Evolutionary conservation across 2,888 invertebrate species (phyloP).

Genomic region (Slavum lentiscoides): DNA sequence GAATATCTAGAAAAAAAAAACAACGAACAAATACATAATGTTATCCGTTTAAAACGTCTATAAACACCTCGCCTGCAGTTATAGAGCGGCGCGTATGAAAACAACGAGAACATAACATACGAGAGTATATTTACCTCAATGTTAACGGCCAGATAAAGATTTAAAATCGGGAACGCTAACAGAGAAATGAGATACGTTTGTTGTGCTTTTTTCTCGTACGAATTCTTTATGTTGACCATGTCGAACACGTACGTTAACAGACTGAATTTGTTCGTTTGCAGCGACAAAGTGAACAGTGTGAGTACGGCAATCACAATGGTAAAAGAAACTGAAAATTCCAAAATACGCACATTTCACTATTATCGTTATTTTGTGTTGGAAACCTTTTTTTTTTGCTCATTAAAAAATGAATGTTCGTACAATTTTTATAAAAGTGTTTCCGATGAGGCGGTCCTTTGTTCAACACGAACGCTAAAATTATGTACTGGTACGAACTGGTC

Average conservation of each 20-base stretch:
- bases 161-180: conserved; percentile 65
- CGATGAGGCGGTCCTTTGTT: conserved; percentile 80
- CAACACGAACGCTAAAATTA: conserved; percentile 76
- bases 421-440: conserved; percentile 70
- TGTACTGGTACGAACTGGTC: conserved; percentile 77
- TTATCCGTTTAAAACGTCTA: too few species aligned
- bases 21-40: too few species aligned
- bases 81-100: neutral
- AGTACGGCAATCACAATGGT: conserved; percentile 16
- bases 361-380: neutral
- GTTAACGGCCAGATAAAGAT: conserved; percentile 65
- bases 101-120: neutral
- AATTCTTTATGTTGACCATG: conserved; percentile 2
- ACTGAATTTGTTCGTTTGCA: conserved; percentile 58
- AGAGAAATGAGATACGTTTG: conserved; percentile 60
- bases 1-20: conserved; percentile 55
- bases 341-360: neutral
- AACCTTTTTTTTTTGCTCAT: neutral
- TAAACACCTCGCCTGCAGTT: too few species aligned
- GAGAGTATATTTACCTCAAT: conserved; percentile 65
- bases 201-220: neutral
- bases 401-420: conserved; percentile 60
- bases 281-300: conserved; percentile 35
- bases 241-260: conserved; percentile 24
- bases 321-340: conserved; percentile 12